phyloP scores from a whole-genome alignment of 2,113 vertebrate species.

The Bungarus multicinctus region DNA sequence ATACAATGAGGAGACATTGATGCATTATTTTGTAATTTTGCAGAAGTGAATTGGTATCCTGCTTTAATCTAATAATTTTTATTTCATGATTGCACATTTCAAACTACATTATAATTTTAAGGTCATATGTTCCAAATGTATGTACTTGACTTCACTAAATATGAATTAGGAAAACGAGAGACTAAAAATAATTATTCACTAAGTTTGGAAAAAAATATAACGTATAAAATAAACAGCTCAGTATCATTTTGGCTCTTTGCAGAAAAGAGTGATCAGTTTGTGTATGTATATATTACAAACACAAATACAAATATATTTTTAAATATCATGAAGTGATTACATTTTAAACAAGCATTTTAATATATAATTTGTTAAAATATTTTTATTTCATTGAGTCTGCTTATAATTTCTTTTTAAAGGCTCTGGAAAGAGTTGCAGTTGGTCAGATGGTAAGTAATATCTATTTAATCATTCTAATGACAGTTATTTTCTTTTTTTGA shows the following conservation, averaged over 20 bases:
- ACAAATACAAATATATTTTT: slow-evolving; percentile 24
- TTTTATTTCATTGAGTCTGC: slow-evolving; percentile 57
- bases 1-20: neutral
- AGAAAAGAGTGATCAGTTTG: neutral
- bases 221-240: neutral
- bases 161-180: neutral
- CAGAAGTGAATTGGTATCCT: neutral
- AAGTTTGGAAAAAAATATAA: neutral
- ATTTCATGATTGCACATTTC: neutral
- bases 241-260: neutral
- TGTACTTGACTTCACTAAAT: neutral
- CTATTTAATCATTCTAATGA: slow-evolving; percentile 63
- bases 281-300: neutral
- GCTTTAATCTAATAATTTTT: neutral
- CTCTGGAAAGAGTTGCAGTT: slow-evolving; percentile 77
- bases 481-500: slow-evolving; percentile 50
- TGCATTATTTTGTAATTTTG: neutral
- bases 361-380: slow-evolving; percentile 65
- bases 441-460: slow-evolving; percentile 80
- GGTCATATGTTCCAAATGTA: neutral
- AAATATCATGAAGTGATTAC: slow-evolving; percentile 53
- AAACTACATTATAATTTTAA: neutral
- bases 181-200: slow-evolving; percentile 14
- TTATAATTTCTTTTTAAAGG: slow-evolving; percentile 72
- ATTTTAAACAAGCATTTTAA: slow-evolving; percentile 52